Evolutionary conservation across 2,113 vertebrate species (phyloP), one percentile per base, ranked within the genome.

Genomic region (Rutilus rutilus): DNA sequence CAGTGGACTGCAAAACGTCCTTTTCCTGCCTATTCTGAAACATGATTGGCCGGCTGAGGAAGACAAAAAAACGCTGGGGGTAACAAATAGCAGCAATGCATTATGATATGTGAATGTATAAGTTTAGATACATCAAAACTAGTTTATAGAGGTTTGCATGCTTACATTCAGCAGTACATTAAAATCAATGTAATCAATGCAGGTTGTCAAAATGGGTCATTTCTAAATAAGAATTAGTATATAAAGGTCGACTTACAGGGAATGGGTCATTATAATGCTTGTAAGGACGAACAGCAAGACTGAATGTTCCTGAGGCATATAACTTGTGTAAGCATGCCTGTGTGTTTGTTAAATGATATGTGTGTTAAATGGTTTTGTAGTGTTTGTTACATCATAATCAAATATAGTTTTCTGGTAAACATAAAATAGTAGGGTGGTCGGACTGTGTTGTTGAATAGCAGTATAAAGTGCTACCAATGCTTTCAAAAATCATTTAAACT

Each of bases 21-120:
- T 52, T 82, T 69, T 71, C 42, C 45, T 54, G 80, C 80, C 45
- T 36, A n/a, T 52, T 62, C 33, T 23, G 77, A 59, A 79, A 60
- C 54, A 62, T 79, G 54, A 57, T 78, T 59, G 52, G 77, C 3
- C 2, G 2, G 23, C 15, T 60, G 33, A 60, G 57, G 10, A 57
- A 59, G 77, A 39, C 54, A 79, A 59, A 79, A 79, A n/a, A 60
- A 33, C 11, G 77, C 54, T 79, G 52, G 52, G 12, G 77, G 52
- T n/a, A 60, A 39, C 10, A 42, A 79, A 79, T 25, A 21, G 19
- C 21, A 60, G 52, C 77, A 60, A 59, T 62, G 23, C 54, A 79
- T 60, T 36, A 59, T 6, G 19, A 60, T 25, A 39, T 42, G 8
- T n/a, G 42, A 74, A n/a, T 74, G 36, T 15, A n/a, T 50, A 7